Evolutionary conservation across 2,797 vertebrate species (phyloP), one percentile per base, ranked within the genome.

Genomic region (Rhinichthys osculus): DNA sequence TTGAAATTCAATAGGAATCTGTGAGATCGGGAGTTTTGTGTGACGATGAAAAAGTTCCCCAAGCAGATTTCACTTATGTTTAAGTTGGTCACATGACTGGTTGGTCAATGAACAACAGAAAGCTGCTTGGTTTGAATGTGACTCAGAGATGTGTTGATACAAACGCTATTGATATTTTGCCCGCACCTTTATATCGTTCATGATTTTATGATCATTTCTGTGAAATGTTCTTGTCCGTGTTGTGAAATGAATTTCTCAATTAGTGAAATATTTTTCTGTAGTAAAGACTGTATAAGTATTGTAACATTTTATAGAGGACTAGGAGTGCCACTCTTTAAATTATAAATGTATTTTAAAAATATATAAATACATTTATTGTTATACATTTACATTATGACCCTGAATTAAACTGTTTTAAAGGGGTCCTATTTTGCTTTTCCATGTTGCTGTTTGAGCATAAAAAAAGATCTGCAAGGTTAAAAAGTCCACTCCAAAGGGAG

Each of bases 151-250:
- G 27, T 27, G 27, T 1, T 27, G 27, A 27, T 27, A 27, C 27
- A 27, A 27, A 27, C 27, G 27, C 27, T 27, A 27, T 27, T 27
- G 27, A 27, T 27, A 27, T 27, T 27, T 27, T 27, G 27, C 27
- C 27, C 27, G 27, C 27, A 27, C 27, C 27, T 27, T 27, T 27
- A 27, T 27, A 27, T 27, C 27, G 27, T 27, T 27, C 27, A 27
- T 27, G 27, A 27, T 27, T 27, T 27, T 27, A 27, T 27, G 27
- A 27, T 27, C 27, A 27, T 27, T 27, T 27, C 27, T 27, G 27
- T 27, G 27, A 27, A 27, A 27, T 27, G 89, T 86, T 67, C 8
- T 80, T 35, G 66, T 82, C 17, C 30, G 21, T 74, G 69, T 42
- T 70, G 64, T 77, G 33, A 66, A 72, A 33, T 72, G 0, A 38